These are phyloP conservation scores for Ferdinandea cuprea DNA, from an alignment of 2,888 invertebrate genomes.

Conservation along the genomic window DNA sequence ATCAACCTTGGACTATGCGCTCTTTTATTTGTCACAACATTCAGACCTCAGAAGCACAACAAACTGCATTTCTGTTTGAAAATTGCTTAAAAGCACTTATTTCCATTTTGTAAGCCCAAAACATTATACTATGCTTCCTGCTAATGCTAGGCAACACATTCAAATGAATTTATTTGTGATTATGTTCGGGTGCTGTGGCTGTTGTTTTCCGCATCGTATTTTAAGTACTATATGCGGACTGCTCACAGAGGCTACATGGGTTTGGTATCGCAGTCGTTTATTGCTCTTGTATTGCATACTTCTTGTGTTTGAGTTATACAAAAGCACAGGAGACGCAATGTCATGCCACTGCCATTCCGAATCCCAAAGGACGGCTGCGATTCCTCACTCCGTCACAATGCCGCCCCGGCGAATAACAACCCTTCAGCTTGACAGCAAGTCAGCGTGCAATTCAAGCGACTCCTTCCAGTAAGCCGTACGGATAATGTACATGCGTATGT, in stretches of 20 bases:
- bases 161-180: too few species aligned
- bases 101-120: too few species aligned
- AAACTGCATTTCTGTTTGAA: too few species aligned
- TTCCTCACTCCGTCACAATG: conserved; percentile 10
- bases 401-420: conserved; percentile 31
- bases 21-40: too few species aligned
- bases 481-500: neutral
- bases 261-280: conserved; percentile 61
- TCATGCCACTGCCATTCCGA: conserved; percentile 27
- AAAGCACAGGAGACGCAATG: conserved; percentile 40
- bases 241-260: conserved; percentile 13
- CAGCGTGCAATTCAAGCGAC: conserved; percentile 45
- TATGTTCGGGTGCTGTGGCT: neutral
- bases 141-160: too few species aligned
- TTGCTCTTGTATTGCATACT: conserved; percentile 55
- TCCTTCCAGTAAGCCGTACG: conserved; percentile 19
- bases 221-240: conserved; percentile 33
- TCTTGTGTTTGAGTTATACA: conserved; percentile 25
- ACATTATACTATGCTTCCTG: too few species aligned
- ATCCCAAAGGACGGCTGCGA: conserved; percentile 48
- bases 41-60: too few species aligned
- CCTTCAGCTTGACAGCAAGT: conserved; percentile 30
- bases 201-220: conserved; percentile 14
- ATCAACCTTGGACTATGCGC: too few species aligned
- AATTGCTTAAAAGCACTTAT: too few species aligned